Evolutionary conservation across 2,797 vertebrate genomes (phyloP).

Genomic region (Lemur catta): DNA sequence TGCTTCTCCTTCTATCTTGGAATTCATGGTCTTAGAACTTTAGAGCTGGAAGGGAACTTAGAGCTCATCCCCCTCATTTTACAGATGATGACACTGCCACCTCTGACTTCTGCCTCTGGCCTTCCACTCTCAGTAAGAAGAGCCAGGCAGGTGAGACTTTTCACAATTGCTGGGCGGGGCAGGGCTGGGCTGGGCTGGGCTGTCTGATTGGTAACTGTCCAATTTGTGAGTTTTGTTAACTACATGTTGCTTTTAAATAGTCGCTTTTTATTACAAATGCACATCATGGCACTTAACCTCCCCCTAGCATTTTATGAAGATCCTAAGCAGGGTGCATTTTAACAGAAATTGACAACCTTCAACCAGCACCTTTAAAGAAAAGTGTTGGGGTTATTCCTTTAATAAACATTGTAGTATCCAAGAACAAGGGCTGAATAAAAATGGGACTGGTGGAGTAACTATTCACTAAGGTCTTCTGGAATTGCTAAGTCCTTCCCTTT

Average conservation of each 20-base stretch:
- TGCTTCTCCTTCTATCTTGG: slow-evolving; percentile 39
- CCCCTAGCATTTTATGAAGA: not conserved
- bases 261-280: not conserved
- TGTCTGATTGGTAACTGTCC: slow-evolving; percentile 42
- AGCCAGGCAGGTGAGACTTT: slow-evolving; percentile 80
- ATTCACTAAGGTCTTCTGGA: not conserved
- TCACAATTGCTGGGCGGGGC: slow-evolving; percentile 62
- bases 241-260: not conserved
- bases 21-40: slow-evolving; percentile 37
- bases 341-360: not conserved
- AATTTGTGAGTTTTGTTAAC: slow-evolving; percentile 32
- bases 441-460: not conserved
- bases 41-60: slow-evolving; percentile 77
- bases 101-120: slow-evolving; percentile 80
- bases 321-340: not conserved
- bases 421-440: not conserved
- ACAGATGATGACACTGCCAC: slow-evolving; percentile 76
- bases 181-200: slow-evolving; percentile 63
- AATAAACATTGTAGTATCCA: not conserved
- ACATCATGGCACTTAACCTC: not conserved
- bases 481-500: not conserved
- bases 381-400: not conserved
- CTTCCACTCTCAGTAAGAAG: slow-evolving; percentile 79
- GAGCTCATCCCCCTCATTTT: slow-evolving; percentile 76
- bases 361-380: not conserved